Evolutionary conservation across 2,888 invertebrate species (phyloP), one percentile per base, ranked within the genome.

Genomic region (Parnassius orleans): DNA sequence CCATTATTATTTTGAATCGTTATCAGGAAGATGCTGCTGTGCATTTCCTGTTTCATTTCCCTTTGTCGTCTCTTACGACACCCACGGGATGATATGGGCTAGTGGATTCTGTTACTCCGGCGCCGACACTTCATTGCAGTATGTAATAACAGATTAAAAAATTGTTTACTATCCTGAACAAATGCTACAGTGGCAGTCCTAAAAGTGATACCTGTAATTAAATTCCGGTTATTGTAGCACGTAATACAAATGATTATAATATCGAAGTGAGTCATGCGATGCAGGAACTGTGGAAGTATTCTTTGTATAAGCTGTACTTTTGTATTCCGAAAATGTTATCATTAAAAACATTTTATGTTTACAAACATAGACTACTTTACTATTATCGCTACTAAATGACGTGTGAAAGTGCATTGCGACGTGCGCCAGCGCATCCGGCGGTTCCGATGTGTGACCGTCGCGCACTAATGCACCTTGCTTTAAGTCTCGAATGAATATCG

Each of bases 401-500:
- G 86, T 82, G 86, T 84, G 87, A 89, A 88, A 87, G 87, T 85
- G 82, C 72, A 47, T 47, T 14, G 77, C 68, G 63, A 72, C 71
- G 66, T 66, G 71, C 67, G 74, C 73, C 41, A 3, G 43, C 10
- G 79, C 72, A 76, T 75, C 76, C 74, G 75, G 72, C 69, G 76
- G 73, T 72, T 67, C 68, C 74, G 74, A 76, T 76, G 87, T 86
- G 85, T 71, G 76, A 82, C 85, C 76, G 83, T 71, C 73, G 75
- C 79, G 80, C 79, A 69, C 71, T 76, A 83, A 79, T 71, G 80
- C 77, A 67, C 74, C 66, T 72, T 72, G 72, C 70, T 71, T 69
- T 62, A 65, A 10, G 41, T 48, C 44, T 11, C 48, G n/a, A 48
- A 57, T 24, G 46, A 33, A 14, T 19, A 52, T 57, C 55, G 19